These are phyloP conservation scores for Tridacna gigas DNA, from an alignment of 2,888 invertebrate species.

Conservation along the genomic window DNA sequence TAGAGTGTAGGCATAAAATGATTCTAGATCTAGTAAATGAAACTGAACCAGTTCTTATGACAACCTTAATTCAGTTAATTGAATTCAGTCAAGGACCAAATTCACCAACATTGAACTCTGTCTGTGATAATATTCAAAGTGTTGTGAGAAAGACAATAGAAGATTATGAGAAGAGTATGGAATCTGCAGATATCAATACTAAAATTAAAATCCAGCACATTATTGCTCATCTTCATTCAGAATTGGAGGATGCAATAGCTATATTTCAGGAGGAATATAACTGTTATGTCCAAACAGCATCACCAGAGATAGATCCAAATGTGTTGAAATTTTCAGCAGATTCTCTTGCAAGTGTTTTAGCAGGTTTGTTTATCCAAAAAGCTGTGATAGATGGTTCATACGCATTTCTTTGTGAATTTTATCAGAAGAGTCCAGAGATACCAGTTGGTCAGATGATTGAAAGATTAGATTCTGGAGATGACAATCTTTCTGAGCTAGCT, in stretches of 20 bases:
- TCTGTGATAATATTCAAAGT: constrained; percentile 59
- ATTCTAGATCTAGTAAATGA: constrained; percentile 70
- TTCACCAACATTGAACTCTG: constrained; percentile 59
- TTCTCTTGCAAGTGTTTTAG: constrained; percentile 48
- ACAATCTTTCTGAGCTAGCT: constrained; percentile 59
- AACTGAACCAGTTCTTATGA: constrained; percentile 68
- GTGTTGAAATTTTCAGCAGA: constrained; percentile 61
- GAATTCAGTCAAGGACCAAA: constrained; percentile 62
- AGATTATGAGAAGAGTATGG: constrained; percentile 52
- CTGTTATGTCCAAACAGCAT: constrained; percentile 67
- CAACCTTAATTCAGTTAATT: constrained; percentile 63
- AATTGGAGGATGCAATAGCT: constrained; percentile 57
- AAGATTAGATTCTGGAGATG: constrained; percentile 33
- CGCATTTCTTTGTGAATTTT: constrained; percentile 69
- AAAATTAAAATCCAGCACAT: constrained; percentile 53
- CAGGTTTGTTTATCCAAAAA: constrained; percentile 69
- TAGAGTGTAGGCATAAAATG: constrained; percentile 68
- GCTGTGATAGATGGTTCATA: constrained; percentile 87
- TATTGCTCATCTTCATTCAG: constrained; percentile 58
- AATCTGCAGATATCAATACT: constrained; percentile 45
- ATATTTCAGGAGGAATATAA: constrained; percentile 63
- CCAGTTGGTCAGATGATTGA: constrained; percentile 60
- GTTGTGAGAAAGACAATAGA: constrained; percentile 58
- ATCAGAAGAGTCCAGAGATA: constrained; percentile 57
- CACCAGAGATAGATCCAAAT: constrained; percentile 64